A percentile compares a stretch with the other conserved stretches of the same genome.
Evolutionary conservation across 2,797 vertebrate species (phyloP).

Genomic region (Monodelphis domestica): DNA sequence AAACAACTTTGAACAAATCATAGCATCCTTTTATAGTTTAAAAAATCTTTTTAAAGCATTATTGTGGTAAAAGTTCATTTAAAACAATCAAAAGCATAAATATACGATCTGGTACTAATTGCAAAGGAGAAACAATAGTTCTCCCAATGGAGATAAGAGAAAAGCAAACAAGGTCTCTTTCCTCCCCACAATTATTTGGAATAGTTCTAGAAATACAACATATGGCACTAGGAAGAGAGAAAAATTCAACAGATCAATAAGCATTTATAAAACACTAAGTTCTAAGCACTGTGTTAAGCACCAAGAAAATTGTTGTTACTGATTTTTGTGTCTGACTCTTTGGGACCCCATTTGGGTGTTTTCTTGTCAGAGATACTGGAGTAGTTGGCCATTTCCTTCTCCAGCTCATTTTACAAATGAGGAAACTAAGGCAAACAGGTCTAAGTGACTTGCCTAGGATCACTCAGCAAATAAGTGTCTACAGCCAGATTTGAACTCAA

Average conservation of each 20-base stretch:
- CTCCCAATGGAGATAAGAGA: neutral
- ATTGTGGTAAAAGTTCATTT: neutral
- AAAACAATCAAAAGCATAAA: neutral
- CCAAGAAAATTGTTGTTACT: too few relatives aligned
- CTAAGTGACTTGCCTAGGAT: too few relatives aligned
- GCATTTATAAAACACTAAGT: neutral
- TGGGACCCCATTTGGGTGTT: too few relatives aligned
- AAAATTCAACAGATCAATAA: neutral
- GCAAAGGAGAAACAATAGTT: neutral
- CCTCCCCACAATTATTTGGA: neutral
- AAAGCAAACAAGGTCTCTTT: neutral
- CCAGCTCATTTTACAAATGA: too few relatives aligned
- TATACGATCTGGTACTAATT: neutral
- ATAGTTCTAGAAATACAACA: neutral
- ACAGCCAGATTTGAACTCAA: too few relatives aligned
- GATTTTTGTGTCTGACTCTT: too few relatives aligned
- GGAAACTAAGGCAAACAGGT: too few relatives aligned
- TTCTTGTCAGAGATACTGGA: too few relatives aligned
- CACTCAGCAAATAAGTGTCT: too few relatives aligned
- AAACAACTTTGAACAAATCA: neutral
- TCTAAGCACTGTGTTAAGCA: neutral
- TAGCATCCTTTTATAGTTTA: neutral
- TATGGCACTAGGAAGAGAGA: neutral
- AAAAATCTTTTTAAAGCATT: neutral
- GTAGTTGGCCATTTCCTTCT: too few relatives aligned